phyloP scores from a whole-genome alignment of 2,113 vertebrate species.

The Psettodes erumei region DNA sequence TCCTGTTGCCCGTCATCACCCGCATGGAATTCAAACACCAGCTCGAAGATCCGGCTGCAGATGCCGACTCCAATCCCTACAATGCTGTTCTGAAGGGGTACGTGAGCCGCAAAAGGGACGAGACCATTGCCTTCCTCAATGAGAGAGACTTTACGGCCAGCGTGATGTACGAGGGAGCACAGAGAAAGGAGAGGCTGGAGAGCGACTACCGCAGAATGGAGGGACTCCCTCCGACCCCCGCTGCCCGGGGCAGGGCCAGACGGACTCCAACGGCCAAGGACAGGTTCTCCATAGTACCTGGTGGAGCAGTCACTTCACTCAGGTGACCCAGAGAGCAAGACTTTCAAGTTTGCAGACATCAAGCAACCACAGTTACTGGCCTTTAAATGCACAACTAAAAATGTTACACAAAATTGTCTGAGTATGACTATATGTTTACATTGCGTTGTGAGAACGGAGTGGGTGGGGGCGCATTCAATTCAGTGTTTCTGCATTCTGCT shows the following conservation, averaged over 20 bases:
- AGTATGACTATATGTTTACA: too few species aligned
- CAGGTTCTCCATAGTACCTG: constrained; percentile 70
- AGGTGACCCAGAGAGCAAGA: constrained; percentile 43
- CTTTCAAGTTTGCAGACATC: not conserved
- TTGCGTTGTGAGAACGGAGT: too few species aligned
- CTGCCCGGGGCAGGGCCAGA: constrained; percentile 54
- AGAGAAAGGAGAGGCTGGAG: constrained; percentile 76
- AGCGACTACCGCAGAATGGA: constrained; percentile 70
- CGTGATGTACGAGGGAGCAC: constrained; percentile 70
- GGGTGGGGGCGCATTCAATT: too few species aligned
- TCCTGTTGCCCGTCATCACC: constrained; percentile 81
- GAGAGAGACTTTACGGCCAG: constrained; percentile 81
- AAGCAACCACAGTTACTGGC: not conserved
- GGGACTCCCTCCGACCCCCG: constrained; percentile 59
- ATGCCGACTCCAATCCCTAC: constrained; percentile 75
- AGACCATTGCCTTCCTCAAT: constrained; percentile 79
- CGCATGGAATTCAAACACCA: constrained; percentile 83
- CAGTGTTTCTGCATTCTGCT: too few species aligned
- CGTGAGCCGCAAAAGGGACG: constrained; percentile 79
- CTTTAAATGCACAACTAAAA: not conserved
- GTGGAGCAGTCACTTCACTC: constrained; percentile 48
- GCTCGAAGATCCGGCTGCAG: constrained; percentile 64
- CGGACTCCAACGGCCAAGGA: constrained; percentile 70
- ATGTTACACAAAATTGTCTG: not conserved
- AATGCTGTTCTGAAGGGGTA: constrained; percentile 81